These are phyloP conservation scores for Saccostrea echinata DNA, from an alignment of 1,140 invertebrate genomes.

Conservation along the genomic window DNA sequence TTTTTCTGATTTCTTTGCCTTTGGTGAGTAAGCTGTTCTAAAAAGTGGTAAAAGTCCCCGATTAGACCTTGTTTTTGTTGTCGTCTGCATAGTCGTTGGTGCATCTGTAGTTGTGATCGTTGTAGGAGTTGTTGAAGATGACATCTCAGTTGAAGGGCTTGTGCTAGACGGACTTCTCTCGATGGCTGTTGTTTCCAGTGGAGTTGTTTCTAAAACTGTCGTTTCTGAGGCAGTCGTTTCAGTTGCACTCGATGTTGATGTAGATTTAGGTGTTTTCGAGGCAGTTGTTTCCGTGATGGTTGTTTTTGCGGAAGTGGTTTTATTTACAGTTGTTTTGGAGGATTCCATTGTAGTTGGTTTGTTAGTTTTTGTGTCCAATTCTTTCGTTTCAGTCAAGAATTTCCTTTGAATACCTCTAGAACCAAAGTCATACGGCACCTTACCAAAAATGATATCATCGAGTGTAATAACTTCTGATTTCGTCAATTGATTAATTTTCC, in stretches of 20 bases:
- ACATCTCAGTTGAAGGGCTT: not conserved
- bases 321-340: not conserved
- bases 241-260: not conserved
- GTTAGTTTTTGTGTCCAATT: not conserved
- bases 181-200: not conserved
- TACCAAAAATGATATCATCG: conserved; percentile 25
- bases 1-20: not conserved
- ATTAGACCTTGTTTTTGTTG: not conserved
- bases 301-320: not conserved
- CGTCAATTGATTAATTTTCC: not conserved
- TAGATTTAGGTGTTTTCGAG: not conserved
- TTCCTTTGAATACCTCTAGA: conserved; percentile 13
- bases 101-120: not conserved
- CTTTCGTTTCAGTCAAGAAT: conserved; percentile 11
- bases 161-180: not conserved
- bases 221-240: not conserved
- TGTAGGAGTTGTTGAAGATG: not conserved
- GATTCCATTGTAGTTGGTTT: not conserved
- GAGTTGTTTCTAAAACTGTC: not conserved
- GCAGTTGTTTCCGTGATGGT: not conserved
- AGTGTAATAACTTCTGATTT: not conserved
- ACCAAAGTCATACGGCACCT: not conserved
- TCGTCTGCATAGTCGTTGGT: not conserved
- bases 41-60: not conserved
- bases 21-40: not conserved